Base-by-base conservation (phyloP, 2,888 invertebrate species). In the Schizotus pectinicornis region DNA sequence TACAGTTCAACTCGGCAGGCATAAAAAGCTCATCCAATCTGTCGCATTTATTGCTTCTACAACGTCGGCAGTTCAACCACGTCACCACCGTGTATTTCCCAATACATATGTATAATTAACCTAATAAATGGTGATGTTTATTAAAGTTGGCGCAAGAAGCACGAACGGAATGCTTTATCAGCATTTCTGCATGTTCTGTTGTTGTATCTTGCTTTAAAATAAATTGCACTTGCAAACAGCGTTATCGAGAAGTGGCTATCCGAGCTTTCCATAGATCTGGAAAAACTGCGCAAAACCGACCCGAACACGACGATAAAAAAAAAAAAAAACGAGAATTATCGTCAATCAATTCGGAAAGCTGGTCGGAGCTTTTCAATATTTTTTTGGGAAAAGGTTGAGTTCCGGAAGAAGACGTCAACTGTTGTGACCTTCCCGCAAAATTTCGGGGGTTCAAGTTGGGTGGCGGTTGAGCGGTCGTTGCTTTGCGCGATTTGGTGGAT, bases 121-220 rank as follows among this genome's bases (percentile, higher is more conserved):
- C 64, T 63, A 63, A 64, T 64, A 63, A 64, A 64, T 52, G 49
- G 50, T 52, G 38, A 49, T 62, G 59, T 57, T 59, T 59, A 67
- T 61, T 55, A 63, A 52, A 62, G 54, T 54, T 57, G 48, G 53
- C 48, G 54, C 48, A 56, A 65, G 58, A 56, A 62, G 63, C 64
- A 67, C 63, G 65, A 65, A 62, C 62, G 54, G 63, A 63, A 63
- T 67, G 68, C 62, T 61, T 56, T 67, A 69, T 67, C 68, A 69
- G 67, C 67, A 43, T 66, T 60, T 54, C 38, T 59, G 36, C 36
- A 35, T 45, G 22, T 22, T 22, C 22, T 22, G 22, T 22, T 22
- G 22, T 22, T 14, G 6, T 33, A 50, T 50, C 9, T 34, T 43
- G 38, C 41, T 50, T 42, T 38, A 50, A 39, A 39, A 39, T 11